phyloP scores from a whole-genome alignment of 35 echinoderm and acorn worm species.

The Chiridota heheva region DNA sequence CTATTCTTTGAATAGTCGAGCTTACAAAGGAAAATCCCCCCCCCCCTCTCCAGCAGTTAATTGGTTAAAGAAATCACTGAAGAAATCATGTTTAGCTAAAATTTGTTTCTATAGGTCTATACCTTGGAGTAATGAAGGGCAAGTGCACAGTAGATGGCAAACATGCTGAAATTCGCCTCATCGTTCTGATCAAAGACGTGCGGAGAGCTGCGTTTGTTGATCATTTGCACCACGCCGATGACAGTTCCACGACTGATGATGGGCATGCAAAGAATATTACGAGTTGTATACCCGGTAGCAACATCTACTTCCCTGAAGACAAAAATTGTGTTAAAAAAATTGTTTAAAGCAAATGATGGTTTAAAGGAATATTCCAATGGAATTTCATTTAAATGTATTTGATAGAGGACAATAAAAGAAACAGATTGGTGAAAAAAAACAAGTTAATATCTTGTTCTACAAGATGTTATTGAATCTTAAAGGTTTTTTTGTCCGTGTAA shows the following conservation, averaged over 20 bases:
- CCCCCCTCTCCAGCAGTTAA: neutral
- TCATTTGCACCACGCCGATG: constrained; percentile 91
- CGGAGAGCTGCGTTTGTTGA: constrained; percentile 73
- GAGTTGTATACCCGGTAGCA: constrained; percentile 79
- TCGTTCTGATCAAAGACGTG: constrained; percentile 74
- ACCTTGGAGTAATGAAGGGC: constrained; percentile 98
- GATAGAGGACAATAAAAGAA: too few species aligned
- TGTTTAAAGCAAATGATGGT: neutral
- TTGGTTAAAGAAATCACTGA: neutral
- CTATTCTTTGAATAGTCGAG: too few species aligned
- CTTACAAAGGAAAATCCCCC: too few species aligned
- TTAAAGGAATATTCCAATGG: too few species aligned
- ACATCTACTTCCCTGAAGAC: constrained; percentile 83
- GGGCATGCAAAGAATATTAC: constrained; percentile 91
- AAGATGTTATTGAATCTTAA: too few species aligned
- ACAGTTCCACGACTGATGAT: constrained; percentile 76
- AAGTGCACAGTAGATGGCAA: constrained; percentile 93
- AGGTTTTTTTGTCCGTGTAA: too few species aligned
- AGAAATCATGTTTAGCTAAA: too few species aligned
- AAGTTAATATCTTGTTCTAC: too few species aligned
- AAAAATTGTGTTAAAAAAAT: neutral
- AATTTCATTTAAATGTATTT: too few species aligned
- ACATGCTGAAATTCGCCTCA: constrained; percentile 93
- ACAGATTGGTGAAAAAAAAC: too few species aligned
- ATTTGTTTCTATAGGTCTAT: too few species aligned